Conservation (phyloP, 2,113 vertebrate genomes). For the Elaphurus davidianus region DNA sequence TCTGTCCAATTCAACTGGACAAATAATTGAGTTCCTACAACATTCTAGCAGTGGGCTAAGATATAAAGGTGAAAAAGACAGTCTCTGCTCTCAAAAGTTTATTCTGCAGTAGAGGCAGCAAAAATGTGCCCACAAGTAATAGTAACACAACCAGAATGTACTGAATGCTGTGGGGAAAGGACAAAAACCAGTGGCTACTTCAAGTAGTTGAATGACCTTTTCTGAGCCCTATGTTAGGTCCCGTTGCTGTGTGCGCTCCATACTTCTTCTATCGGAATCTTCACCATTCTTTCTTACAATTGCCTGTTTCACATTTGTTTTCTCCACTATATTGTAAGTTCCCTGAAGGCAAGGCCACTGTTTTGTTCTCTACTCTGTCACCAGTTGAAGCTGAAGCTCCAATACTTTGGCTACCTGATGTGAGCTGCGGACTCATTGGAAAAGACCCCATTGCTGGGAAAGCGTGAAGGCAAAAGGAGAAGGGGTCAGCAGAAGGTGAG, state of each 20-base stretch:
- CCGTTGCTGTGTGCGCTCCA: neutral
- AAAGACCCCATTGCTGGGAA: neutral
- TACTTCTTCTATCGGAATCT: neutral
- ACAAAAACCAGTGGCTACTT: neutral
- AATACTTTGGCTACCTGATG: neutral
- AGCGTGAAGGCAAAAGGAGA: neutral
- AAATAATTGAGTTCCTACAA: neutral
- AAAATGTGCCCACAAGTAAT: neutral
- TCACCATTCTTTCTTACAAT: neutral
- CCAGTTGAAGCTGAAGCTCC: neutral
- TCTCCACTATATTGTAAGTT: neutral
- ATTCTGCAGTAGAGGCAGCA: neutral
- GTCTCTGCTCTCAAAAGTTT: neutral
- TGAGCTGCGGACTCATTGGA: neutral
- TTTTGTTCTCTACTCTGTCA: neutral
- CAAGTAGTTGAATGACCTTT: neutral
- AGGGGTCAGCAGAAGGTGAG: neutral
- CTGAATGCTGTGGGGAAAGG: neutral
- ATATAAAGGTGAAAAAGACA: neutral
- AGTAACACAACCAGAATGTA: neutral
- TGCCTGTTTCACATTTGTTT: neutral
- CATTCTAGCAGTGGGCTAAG: neutral
- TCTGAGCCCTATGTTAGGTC: neutral
- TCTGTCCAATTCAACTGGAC: neutral
- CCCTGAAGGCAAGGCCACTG: neutral